Evolutionary conservation across 2,113 vertebrate species (phyloP).

Genomic region (Gracilinanus agilis): DNA sequence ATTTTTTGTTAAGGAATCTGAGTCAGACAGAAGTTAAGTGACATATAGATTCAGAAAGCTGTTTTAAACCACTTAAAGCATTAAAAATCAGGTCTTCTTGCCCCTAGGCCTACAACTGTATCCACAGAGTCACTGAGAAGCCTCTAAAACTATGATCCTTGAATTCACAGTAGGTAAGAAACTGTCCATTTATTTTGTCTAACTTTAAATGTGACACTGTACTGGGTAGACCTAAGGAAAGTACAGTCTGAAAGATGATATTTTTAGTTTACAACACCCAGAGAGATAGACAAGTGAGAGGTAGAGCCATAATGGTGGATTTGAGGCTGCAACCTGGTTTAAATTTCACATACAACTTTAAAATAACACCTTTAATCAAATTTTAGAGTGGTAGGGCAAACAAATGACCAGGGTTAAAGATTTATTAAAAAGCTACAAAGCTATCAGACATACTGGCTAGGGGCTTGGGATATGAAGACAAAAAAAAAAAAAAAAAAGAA

Average conservation of each 20-base stretch:
- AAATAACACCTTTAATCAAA: background rate
- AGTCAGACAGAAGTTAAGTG: background rate
- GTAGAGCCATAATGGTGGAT: background rate
- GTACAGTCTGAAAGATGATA: background rate
- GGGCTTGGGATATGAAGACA: too few species aligned
- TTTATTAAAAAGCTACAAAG: too few species aligned
- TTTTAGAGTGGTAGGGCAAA: background rate
- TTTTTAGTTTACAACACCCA: background rate
- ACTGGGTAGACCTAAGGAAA: background rate
- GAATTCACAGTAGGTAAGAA: background rate
- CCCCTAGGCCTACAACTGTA: background rate
- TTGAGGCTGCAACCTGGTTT: background rate
- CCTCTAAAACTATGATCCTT: background rate
- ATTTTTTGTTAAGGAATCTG: background rate
- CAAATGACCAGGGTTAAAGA: background rate
- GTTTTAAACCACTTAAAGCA: background rate
- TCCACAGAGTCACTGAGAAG: background rate
- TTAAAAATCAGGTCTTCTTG: background rate
- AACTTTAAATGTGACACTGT: background rate
- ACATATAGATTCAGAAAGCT: background rate
- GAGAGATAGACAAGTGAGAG: background rate
- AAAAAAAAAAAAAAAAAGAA: too few species aligned
- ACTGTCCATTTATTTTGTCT: background rate
- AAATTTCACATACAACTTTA: background rate
- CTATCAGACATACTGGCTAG: too few species aligned